Conservation (phyloP, 2,797 vertebrate species). For the Heliangelus exortis region DNA sequence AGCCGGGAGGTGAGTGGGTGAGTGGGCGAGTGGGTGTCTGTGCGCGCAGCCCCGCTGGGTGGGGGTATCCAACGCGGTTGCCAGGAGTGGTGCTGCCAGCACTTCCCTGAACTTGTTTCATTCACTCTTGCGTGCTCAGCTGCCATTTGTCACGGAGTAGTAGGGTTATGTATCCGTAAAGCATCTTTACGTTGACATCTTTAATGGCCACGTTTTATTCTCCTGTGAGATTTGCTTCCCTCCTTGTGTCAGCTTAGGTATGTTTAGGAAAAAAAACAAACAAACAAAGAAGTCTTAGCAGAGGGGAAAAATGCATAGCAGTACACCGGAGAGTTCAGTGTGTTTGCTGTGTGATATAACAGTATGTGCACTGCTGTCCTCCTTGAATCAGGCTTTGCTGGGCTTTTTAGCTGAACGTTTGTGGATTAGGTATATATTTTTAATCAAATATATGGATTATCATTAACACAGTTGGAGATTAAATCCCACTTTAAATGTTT, state of each 20-base stretch:
- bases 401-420: not conserved
- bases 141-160: not conserved
- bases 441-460: not conserved
- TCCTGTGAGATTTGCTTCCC: not conserved
- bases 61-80: fast-evolving
- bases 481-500: not conserved
- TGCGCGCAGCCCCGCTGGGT: too few relatives aligned
- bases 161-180: not conserved
- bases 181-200: not conserved
- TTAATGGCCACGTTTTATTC: not conserved
- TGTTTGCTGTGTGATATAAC: not conserved
- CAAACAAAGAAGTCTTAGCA: not conserved
- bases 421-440: not conserved
- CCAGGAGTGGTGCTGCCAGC: not conserved
- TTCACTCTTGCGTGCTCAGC: fast-evolving
- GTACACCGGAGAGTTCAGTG: not conserved
- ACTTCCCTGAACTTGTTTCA: not conserved
- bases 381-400: not conserved
- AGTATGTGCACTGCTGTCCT: not conserved
- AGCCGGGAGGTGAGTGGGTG: not conserved
- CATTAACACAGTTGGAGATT: not conserved
- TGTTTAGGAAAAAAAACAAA: not conserved
- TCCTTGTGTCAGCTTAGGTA: not conserved
- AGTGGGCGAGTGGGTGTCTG: too few relatives aligned
- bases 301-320: not conserved